Evolutionary conservation across 2,888 invertebrate genomes (phyloP).

Genomic region (Drosophila fulvimacula): DNA sequence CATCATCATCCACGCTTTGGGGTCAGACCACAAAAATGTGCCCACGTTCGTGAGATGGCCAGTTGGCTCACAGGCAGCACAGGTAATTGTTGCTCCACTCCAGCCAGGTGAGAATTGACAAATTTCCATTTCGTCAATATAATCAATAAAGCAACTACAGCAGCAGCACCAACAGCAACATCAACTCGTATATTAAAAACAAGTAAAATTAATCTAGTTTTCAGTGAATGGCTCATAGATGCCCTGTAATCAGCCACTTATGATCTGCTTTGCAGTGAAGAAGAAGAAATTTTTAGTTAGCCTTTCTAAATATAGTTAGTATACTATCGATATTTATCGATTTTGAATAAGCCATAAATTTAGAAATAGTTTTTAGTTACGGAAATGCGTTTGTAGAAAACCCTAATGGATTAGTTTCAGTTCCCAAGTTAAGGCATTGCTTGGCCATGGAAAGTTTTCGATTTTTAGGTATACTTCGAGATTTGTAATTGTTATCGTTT

Average conservation of each 20-base stretch:
- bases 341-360: not conserved
- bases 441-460: too few relatives aligned
- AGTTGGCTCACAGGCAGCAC: not conserved
- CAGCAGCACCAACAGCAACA: slow-evolving; percentile 23
- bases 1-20: slow-evolving; percentile 32
- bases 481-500: too few relatives aligned
- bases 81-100: slow-evolving; percentile 24
- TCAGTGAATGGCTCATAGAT: not conserved
- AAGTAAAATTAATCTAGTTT: slow-evolving; percentile 4
- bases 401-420: too few relatives aligned
- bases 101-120: slow-evolving; percentile 79
- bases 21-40: slow-evolving; percentile 61
- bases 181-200: slow-evolving; percentile 31
- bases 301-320: not conserved
- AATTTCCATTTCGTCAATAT: slow-evolving; percentile 79
- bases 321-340: not conserved
- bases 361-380: too few relatives aligned
- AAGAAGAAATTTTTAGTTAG: not conserved
- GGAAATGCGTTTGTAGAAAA: too few relatives aligned
- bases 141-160: slow-evolving; percentile 62
- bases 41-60: slow-evolving; percentile 8
- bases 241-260: not conserved
- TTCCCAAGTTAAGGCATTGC: too few relatives aligned
- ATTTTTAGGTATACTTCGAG: too few relatives aligned
- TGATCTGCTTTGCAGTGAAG: not conserved